Conservation (phyloP, 2,113 vertebrate species). For the Copsychus sechellarum region DNA sequence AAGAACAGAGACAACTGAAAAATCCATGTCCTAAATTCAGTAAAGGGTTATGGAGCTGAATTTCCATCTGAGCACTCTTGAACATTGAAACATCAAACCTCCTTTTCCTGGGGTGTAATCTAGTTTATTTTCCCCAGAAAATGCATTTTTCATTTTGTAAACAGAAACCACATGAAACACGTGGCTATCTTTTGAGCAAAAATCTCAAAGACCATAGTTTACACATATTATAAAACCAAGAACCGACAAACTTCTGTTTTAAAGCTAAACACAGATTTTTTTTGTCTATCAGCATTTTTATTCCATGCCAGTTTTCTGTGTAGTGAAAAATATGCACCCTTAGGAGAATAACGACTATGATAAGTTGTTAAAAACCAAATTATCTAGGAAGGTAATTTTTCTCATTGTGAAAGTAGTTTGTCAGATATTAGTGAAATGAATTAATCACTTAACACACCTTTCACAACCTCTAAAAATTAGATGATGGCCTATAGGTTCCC, state of each 20-base stretch:
- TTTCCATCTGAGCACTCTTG: not conserved
- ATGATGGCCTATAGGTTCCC: not conserved
- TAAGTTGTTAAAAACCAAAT: not conserved
- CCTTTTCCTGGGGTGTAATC: not conserved
- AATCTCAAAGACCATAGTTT: not conserved
- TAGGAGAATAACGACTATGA: not conserved
- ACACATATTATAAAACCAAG: not conserved
- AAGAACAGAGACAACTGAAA: not conserved
- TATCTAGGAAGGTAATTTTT: slow-evolving; percentile 1
- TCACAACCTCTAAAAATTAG: not conserved
- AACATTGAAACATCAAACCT: not conserved
- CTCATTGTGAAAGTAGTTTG: slow-evolving; percentile 14
- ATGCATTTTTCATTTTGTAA: not conserved
- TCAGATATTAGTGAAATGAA: not conserved
- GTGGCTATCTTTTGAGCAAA: not conserved
- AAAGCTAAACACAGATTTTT: slow-evolving; percentile 5
- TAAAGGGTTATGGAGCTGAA: not conserved
- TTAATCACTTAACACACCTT: slow-evolving; percentile 38
- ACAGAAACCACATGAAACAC: not conserved
- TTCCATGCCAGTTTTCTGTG: not conserved
- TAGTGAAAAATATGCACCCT: not conserved
- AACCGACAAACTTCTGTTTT: not conserved
- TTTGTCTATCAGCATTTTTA: not conserved
- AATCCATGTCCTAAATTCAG: not conserved
- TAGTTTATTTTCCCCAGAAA: not conserved